Conservation (phyloP, 35 echinoderm and acorn worm genomes). For the Apostichopus japonicus region DNA sequence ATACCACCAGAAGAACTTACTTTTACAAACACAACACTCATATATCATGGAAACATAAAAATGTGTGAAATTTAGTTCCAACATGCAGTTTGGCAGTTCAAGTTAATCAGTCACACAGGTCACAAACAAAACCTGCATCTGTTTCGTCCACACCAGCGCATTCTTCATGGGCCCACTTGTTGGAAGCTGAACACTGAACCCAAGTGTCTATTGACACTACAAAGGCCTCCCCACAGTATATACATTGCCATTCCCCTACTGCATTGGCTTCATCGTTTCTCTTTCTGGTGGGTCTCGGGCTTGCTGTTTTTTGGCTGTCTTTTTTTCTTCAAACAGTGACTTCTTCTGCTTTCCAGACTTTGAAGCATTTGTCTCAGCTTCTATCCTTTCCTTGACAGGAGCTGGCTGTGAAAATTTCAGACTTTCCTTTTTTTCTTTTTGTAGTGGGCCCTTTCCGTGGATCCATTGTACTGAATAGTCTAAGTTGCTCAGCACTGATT, state of each 20-base stretch:
- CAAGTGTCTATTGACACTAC: not conserved
- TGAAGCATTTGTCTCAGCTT: not conserved
- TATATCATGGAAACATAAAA: too few species aligned
- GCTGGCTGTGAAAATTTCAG: conserved; percentile 9
- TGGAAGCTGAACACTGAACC: too few species aligned
- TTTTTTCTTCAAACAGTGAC: not conserved
- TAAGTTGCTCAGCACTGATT: not conserved
- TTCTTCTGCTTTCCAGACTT: not conserved
- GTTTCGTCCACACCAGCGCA: too few species aligned
- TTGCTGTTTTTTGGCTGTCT: not conserved
- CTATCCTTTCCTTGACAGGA: not conserved
- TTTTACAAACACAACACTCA: too few species aligned
- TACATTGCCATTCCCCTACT: too few species aligned
- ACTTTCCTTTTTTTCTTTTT: conserved; percentile 7
- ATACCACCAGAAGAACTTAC: too few species aligned
- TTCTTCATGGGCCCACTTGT: too few species aligned
- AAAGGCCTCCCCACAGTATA: not conserved
- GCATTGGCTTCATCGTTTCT: too few species aligned
- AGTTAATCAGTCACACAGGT: too few species aligned
- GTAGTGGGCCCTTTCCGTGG: not conserved
- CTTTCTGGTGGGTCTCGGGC: not conserved
- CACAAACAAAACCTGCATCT: too few species aligned
- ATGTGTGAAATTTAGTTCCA: too few species aligned
- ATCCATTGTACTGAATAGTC: not conserved
- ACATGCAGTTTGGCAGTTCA: too few species aligned